Evolutionary conservation across 2,797 vertebrate species (phyloP).

Genomic region (Micropoecilia bifurca): DNA sequence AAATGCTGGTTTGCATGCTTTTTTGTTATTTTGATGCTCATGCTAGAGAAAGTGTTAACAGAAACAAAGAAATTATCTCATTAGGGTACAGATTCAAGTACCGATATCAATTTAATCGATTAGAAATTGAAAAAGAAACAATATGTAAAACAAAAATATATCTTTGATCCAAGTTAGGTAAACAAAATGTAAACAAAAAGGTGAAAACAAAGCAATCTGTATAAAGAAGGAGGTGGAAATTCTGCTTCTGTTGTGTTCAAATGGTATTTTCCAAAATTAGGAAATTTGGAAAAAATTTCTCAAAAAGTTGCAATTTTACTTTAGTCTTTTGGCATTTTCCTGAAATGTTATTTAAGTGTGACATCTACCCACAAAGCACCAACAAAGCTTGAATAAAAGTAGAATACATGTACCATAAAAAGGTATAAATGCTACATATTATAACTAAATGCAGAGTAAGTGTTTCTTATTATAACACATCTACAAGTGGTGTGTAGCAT

Average conservation of each 20-base stretch:
- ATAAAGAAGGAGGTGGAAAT: not conserved
- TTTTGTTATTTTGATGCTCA: not conserved
- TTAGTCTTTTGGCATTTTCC: not conserved
- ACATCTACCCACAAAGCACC: not conserved
- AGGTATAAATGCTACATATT: not conserved
- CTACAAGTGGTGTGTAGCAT: not conserved
- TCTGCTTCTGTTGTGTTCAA: not conserved
- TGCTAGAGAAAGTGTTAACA: not conserved
- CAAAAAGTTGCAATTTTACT: not conserved
- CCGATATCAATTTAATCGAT: no score
- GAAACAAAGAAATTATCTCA: not conserved
- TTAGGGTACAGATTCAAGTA: not conserved
- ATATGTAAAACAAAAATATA: slow-evolving; percentile 42
- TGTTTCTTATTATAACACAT: not conserved
- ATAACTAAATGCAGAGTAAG: not conserved
- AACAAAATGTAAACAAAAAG: slow-evolving; percentile 16
- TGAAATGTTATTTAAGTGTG: not conserved
- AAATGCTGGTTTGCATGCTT: not conserved
- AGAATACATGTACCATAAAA: not conserved
- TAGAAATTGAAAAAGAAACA: not conserved
- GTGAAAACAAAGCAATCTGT: slow-evolving; percentile 22
- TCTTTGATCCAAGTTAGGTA: slow-evolving; percentile 45
- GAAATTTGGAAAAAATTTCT: not conserved
- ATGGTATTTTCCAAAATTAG: slow-evolving; percentile 5
- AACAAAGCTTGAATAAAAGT: not conserved